Base-by-base conservation (phyloP, 2,888 invertebrate species). In the Crioceris asparagi region DNA sequence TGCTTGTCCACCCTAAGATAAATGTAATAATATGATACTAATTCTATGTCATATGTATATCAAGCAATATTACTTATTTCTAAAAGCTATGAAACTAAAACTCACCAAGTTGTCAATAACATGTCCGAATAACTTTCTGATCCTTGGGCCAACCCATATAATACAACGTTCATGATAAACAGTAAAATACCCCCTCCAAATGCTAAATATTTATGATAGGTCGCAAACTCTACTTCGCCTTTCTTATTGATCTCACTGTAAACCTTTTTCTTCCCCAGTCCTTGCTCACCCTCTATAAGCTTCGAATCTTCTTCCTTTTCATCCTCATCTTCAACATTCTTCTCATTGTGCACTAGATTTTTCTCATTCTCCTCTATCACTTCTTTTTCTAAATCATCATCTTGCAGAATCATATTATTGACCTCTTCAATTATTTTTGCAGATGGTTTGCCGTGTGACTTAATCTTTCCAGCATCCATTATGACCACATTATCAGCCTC, bases 181-280 rank as follows among this genome's bases (percentile, higher is more conserved):
- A 55, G 40, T 12, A 48, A 45, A 12, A 49, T 39, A 25, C 61
- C 59, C 17, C 59, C 59, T 33, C 54, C 54, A 35, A 49, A 55
- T 32, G 45, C 44, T 29, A 55, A 51, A 41, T 61, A 62, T 35
- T 52, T 45, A 8, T 45, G 47, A 37, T 60, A 61, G 17, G 57
- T 52, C 11, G 33, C 41, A 18, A 45, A 49, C 11, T 50, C 45
- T 6, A 61, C 59, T 17, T 48, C 41, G 10, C 60, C 61, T 31
- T 46, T 35, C 40, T 54, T 46, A 10, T 50, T 49, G n/a, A 45
- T 37, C 39, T 61, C 61, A 19, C 46, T 42, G 32, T 57, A 56
- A 18, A 57, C 40, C 40, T 48, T 50, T 17, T 40, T 40, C 5
- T 11, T 29, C n/a, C 26, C 27, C 14, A 10, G 14, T 17, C 17